Base-by-base conservation (phyloP, 2,113 vertebrate genomes). In the Zingel zingel region DNA sequence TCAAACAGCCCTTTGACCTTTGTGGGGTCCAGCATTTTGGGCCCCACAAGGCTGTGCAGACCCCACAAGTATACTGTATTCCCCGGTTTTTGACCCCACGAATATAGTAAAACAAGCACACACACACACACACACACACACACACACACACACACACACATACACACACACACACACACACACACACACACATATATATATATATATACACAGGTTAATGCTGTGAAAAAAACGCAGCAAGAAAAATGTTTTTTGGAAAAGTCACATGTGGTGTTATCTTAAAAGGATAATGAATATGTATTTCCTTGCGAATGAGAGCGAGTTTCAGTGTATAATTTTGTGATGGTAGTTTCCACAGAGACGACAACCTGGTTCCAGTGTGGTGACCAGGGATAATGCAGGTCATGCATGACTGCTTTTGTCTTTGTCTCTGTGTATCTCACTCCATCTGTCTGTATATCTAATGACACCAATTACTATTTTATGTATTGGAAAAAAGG, bases 271-370 rank as follows among this genome's bases (percentile, higher is more conserved):
- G 65, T 79, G 68, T 86, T 74, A 81, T 88, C 89, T 87, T 84
- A 68, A 87, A 85, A 53, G 23, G 39, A 84, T 87, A 83, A 90
- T 77, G 69, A 86, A 86, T 82, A 74, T 83, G 57, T 88, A 53
- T 91, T 78, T 50, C 59, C 64, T 58, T 77, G 57, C 10, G 14
- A 79, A n/a, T 45, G 67, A 70, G 64, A 50, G 47, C 2, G 15
- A 74, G 81, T 74, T 78, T 85, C 75, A 78, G 48, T 18, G 65
- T 77, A 45, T 68, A 16, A 63, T 79, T 79, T 82, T 84, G 77
- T 74, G 64, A 68, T 77, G 70, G 62, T 88, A 63, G 85, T 89
- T 87, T 87, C 82, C 79, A 47, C 33, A 57, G 70, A 48, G 63
- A 72, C 23, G 7, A 53, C 61, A 84, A 85, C 77, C 74, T 84